Evolutionary conservation across 2,888 invertebrate genomes (phyloP).

Genomic region (Tryphoninae sp.): DNA sequence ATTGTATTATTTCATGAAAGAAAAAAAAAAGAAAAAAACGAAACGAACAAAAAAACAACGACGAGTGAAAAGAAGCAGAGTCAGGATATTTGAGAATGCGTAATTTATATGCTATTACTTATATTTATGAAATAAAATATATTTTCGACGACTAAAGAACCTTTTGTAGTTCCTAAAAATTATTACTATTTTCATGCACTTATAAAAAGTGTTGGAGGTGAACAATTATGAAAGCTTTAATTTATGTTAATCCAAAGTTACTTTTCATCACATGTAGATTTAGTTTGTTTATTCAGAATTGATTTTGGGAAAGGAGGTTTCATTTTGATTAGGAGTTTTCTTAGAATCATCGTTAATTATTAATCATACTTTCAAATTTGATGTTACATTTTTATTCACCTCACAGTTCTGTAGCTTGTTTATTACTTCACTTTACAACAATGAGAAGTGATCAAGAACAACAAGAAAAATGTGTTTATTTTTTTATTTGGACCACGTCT

Average conservation of each 20-base stretch:
- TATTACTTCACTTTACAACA: conserved; percentile 42
- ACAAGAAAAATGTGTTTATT: conserved; percentile 7
- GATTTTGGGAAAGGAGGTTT: conserved; percentile 14
- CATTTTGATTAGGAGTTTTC: neutral
- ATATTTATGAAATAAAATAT: conserved; percentile 64
- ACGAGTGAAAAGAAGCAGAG: conserved; percentile 48
- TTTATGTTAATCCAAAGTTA: neutral
- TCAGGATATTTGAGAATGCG: conserved; percentile 53
- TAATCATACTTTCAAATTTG: conserved; percentile 52
- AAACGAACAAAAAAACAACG: conserved; percentile 37
- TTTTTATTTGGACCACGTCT: conserved; percentile 57
- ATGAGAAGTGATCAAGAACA: conserved; percentile 46
- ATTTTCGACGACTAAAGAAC: conserved; percentile 60
- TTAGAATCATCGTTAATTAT: conserved; percentile 17
- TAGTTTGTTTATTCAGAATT: neutral
- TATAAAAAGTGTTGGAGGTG: too few relatives aligned
- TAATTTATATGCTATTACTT: conserved; percentile 60
- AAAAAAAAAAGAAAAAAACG: conserved; percentile 33
- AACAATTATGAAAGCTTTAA: too few relatives aligned
- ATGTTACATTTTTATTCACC: conserved; percentile 46
- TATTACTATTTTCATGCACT: too few relatives aligned
- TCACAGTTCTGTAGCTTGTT: conserved; percentile 30
- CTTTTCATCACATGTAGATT: neutral
- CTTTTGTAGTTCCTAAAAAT: neutral
- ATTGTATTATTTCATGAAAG: conserved; percentile 66